Percentiles rank a stretch among this genome's conserved stretches.
Evolutionary conservation across 2,797 vertebrate species (phyloP).

Genomic region (Salmo trutta): DNA sequence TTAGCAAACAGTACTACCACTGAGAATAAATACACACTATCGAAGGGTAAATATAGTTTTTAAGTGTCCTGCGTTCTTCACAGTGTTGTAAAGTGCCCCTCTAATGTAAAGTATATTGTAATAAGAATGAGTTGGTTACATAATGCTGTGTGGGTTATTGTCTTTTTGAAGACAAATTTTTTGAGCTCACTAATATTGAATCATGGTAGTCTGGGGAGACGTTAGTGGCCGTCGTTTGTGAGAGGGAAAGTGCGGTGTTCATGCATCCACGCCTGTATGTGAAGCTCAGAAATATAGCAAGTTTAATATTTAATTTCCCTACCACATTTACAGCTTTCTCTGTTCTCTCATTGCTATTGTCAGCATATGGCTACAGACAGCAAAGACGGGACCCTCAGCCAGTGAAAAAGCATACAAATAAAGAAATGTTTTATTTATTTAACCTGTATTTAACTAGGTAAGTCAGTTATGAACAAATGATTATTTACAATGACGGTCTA

Average conservation of each 20-base stretch:
- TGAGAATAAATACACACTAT: conserved; percentile 1
- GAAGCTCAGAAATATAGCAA: conserved; percentile 10
- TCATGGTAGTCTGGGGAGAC: conserved; percentile 34
- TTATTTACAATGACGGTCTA: too few relatives aligned
- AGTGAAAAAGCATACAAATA: not conserved
- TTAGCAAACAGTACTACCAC: not conserved
- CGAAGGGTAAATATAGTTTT: conserved; percentile 9
- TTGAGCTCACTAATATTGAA: conserved; percentile 44
- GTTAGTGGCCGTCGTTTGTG: conserved; percentile 4
- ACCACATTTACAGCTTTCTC: not conserved
- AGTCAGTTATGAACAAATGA: too few relatives aligned
- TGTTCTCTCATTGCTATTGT: not conserved
- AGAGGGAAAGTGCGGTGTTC: not conserved
- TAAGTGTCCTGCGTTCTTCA: conserved; percentile 7
- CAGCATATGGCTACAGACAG: conserved; percentile 4
- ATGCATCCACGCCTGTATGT: conserved; percentile 8
- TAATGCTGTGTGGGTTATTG: conserved; percentile 51
- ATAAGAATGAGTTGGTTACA: conserved; percentile 41
- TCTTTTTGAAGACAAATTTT: conserved; percentile 37
- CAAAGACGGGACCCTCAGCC: not conserved
- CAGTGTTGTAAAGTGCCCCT: conserved; percentile 4
- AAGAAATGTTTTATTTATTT: too few relatives aligned
- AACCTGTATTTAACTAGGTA: too few relatives aligned
- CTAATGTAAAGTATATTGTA: conserved; percentile 29
- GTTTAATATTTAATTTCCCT: conserved; percentile 24